Evolutionary conservation across 1,140 invertebrate genomes (phyloP), one percentile per base, ranked within the genome.

Genomic region (Leptinotarsa undecemlineata): DNA sequence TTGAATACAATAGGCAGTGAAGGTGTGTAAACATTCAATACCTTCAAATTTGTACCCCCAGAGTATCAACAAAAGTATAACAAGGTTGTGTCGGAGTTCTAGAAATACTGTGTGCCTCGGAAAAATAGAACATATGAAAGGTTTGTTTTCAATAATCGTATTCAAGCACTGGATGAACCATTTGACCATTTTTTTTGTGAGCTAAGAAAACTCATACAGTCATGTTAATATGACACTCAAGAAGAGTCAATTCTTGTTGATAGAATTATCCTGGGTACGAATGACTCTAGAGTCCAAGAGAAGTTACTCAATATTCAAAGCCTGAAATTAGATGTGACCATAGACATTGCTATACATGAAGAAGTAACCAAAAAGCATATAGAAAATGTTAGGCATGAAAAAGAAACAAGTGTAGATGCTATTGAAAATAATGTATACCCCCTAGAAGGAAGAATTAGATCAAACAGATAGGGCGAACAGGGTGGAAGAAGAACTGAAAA

Each of bases 131-230:
- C 62, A 57, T 57, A 57, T 57, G 48, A 57, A 15, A 57, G 48
- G 48, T 57, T 57, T 57, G 15, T 57, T 57, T 57, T 57, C 48
- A 57, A 57, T n/a, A 57, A 57, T 57, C 48, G 15, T 57, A n/a
- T 57, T 33, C 82, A 82, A 73, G 71, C 73, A 66, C 72, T 73
- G 21, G 77, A 72, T 48, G 84, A 84, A 74, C 68, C 48, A 19
- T 84, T 84, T 62, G 80, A 84, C 73, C 17, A 74, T 63, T 84
- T 78, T 72, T 66, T 81, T 8, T 74, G 71, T 3, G 77, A 81
- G 8, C 48, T 82, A 60, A 81, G 80, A 62, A 79, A 77, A 72
- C 67, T 81, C 20, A 78, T 77, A 71, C 15, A 26, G n/a, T 75
- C 75, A 66, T 83, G 78, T 77, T 75, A 77, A 21, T 84, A 80